Evolutionary conservation across 1,140 invertebrate species (phyloP), one percentile per base, ranked within the genome.

Genomic region (Ceratina australensis): DNA sequence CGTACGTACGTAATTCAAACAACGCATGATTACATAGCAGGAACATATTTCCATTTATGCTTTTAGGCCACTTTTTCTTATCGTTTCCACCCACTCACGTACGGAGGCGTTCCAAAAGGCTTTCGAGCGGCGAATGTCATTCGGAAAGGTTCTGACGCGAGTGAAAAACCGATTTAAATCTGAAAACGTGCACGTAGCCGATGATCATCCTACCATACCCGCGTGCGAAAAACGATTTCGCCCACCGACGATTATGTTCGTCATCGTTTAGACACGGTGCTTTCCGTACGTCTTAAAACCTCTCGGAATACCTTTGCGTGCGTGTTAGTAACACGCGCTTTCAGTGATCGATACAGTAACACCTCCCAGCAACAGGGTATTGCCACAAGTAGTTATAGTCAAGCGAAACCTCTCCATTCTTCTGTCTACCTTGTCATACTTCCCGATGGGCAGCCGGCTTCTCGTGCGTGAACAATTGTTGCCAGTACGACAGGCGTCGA

Each of bases 341-440:
- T 75, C 81, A 80, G 61, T 87, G 82, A 90, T 90, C 89, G 89
- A 90, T 90, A 89, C 81, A 85, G 87, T 88, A 88, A 87, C 87
- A 88, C 86, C 89, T 88, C 88, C 82, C 87, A 87, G 88, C 88
- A 90, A 90, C 89, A 90, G 88, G 89, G 84, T 85, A 84, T 73
- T 78, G 83, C 81, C 78, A 79, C 83, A 85, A 85, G 82, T 81
- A 81, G 82, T 85, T 81, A 84, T 78, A 64, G 71, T 69, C 63
- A 26, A 64, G 66, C 57, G 69, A 85, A 64, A 59, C 56, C 63
- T 57, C 73, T 68, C 82, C 66, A 73, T 79, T 69, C 82, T 72
- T 78, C 56, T 54, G 16, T n/a, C 52, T 13, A 54, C 56, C 50
- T 68, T 13, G 49, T 22, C 24, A 33, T 74, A 65, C 52, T 72